Percentiles rank a stretch among this genome's conserved stretches.
Evolutionary conservation across 2,888 invertebrate genomes (phyloP).

Genomic region (Melipona bicolor): DNA sequence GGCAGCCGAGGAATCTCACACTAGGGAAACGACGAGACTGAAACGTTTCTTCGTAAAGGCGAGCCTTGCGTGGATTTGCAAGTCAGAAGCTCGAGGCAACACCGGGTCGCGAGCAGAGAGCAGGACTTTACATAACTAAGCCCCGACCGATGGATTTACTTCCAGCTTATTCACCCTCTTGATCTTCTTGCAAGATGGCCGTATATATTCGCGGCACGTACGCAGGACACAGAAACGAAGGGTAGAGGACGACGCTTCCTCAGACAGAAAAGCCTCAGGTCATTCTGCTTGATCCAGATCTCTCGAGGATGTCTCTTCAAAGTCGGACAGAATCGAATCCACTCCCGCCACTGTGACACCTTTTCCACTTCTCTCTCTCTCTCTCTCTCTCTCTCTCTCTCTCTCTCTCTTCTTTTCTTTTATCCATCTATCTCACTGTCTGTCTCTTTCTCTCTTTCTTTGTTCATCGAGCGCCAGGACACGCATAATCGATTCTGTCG

Average conservation of each 20-base stretch:
- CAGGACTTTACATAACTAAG: constrained; percentile 68
- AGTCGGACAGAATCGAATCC: constrained; percentile 63
- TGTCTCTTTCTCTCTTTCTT: not conserved
- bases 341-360: constrained; percentile 17
- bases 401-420: not conserved
- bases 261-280: constrained; percentile 38
- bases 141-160: constrained; percentile 65
- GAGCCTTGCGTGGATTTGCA: constrained; percentile 44
- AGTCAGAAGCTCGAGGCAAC: constrained; percentile 49
- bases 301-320: constrained; percentile 63
- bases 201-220: constrained; percentile 59
- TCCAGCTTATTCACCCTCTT: constrained; percentile 52
- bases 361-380: constrained; percentile 4
- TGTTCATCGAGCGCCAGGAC: constrained; percentile 17
- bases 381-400: not conserved
- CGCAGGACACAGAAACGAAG: constrained; percentile 36
- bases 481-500: constrained; percentile 54
- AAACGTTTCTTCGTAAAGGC: not conserved
- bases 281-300: constrained; percentile 63
- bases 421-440: not conserved
- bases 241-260: constrained; percentile 31
- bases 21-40: not conserved
- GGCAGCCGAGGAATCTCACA: not conserved
- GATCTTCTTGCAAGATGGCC: constrained; percentile 41
- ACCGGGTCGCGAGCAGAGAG: constrained; percentile 36